Evolutionary conservation across 1,140 invertebrate genomes (phyloP), one percentile per base, ranked within the genome.

Genomic region (Calosoma granatense): DNA sequence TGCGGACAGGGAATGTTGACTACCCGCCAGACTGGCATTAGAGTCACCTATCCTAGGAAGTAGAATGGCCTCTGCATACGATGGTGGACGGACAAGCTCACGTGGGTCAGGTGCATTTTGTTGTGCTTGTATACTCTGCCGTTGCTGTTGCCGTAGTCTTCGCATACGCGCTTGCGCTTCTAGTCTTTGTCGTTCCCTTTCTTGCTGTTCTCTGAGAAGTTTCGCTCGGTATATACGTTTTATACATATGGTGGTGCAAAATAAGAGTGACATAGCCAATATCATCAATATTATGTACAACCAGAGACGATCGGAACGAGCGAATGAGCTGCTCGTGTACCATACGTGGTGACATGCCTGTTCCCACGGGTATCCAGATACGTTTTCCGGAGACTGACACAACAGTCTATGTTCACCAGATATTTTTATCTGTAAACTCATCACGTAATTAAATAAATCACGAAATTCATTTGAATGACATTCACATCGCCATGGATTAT

Each of bases 401-500:
- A 76, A 72, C 26, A 82, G 59, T 51, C 65, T 62, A n/a, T n/a
- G n/a, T n/a, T n/a, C n/a, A n/a, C n/a, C n/a, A n/a, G n/a, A n/a
- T n/a, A n/a, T n/a, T n/a, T n/a, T n/a, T n/a, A n/a, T n/a, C n/a
- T n/a, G n/a, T n/a, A n/a, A n/a, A 1, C 65, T 56, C 54, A 79
- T 77, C 76, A 56, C 76, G 63, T 65, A 71, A 86, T 51, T 77
- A 70, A 58, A 79, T 85, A 60, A 81, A 78, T 20, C 76, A 60
- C 86, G 74, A 39, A 80, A 71, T 0, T 63, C 56, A 60, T 76
- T 77, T 17, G 41, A 47, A 2, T 63, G 60, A 59, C 85, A 87
- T 56, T 86, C 80, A 65, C 86, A 87, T 56, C 79, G 70, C 85
- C 85, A 88, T 57, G 83, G 83, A 71, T 88, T 88, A 54, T 86